Conservation (phyloP, 2,113 vertebrate genomes). For the Oryctolagus cuniculus region mOryCun1.1 NC_091452.1:2754001-2754500, state of each 20-base stretch:
- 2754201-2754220: not conserved
- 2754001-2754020: too few species aligned
- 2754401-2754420: accelerated
- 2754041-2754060: too few species aligned
- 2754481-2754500: not conserved
- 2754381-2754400: not conserved
- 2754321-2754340: not conserved
- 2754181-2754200: not conserved
- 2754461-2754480: accelerated
- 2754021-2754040: too few species aligned
- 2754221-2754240: not conserved
- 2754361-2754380: conserved; percentile 33
- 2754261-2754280: not conserved
- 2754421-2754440: not conserved
- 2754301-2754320: not conserved
- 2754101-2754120: accelerated
- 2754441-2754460: accelerated
- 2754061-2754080: accelerated
- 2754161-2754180: accelerated
- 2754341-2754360: not conserved
- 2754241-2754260: accelerated
- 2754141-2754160: accelerated
- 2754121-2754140: not conserved
- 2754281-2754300: conserved; percentile 9
- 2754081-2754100: not conserved